Percentiles rank a stretch among this genome's conserved stretches.
Evolutionary conservation across 2,797 vertebrate species (phyloP).

Genomic region (Mycteria americana): DNA sequence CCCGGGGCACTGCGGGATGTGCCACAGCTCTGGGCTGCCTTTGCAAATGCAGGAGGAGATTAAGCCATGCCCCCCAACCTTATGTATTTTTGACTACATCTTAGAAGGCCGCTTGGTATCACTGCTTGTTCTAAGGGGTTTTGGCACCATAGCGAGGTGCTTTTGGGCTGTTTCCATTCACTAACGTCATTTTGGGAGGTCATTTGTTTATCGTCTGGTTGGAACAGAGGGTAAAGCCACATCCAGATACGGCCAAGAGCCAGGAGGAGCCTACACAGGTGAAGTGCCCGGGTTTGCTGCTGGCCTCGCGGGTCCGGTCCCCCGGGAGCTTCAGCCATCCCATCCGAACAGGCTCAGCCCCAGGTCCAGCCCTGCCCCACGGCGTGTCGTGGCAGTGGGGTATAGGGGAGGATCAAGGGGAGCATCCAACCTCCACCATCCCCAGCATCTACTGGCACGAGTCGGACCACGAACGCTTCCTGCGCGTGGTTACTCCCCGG

Average conservation of each 20-base stretch:
- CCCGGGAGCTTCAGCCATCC: accelerated
- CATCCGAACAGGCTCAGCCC: neutral
- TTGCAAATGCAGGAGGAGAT: neutral
- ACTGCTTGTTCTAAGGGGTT: neutral
- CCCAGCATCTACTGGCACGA: neutral
- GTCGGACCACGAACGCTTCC: neutral
- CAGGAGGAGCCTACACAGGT: neutral
- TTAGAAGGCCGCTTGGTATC: neutral
- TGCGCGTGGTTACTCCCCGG: neutral
- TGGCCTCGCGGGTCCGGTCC: accelerated
- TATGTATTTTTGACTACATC: neutral
- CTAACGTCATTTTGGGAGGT: neutral
- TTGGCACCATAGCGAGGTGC: neutral
- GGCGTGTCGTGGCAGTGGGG: accelerated
- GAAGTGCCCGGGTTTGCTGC: neutral
- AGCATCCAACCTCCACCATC: neutral
- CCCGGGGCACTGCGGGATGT: accelerated
- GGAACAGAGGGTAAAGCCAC: neutral
- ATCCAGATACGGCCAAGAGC: accelerated
- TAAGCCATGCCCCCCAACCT: neutral
- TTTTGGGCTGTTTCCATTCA: neutral
- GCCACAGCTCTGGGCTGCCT: neutral
- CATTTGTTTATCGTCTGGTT: neutral
- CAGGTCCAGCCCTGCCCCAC: neutral
- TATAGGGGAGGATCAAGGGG: too few relatives aligned